These are phyloP conservation scores for Tipula confusa DNA, from an alignment of 2,888 invertebrate species.

Conservation along the genomic window DNA sequence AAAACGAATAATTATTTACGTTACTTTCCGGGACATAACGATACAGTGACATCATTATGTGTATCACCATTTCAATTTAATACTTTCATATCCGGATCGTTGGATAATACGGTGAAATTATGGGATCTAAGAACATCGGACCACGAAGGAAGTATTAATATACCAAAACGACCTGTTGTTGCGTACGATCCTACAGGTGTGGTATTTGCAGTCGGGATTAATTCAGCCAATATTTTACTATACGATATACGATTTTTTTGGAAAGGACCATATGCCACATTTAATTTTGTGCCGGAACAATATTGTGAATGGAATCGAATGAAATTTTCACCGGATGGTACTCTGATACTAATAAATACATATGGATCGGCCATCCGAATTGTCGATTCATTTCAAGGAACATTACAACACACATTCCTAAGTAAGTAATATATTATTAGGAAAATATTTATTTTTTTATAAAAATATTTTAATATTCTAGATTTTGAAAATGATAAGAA, in stretches of 20 bases:
- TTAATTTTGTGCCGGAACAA: slow-evolving; percentile 89
- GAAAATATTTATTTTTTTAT: neutral
- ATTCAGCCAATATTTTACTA: slow-evolving; percentile 94
- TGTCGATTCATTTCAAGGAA: slow-evolving; percentile 96
- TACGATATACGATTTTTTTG: slow-evolving; percentile 98
- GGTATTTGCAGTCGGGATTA: slow-evolving; percentile 96
- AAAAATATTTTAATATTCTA: neutral
- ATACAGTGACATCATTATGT: slow-evolving; percentile 93
- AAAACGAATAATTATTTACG: slow-evolving; percentile 99
- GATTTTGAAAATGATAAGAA: slow-evolving; percentile 94
- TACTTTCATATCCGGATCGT: slow-evolving; percentile 92
- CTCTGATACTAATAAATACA: slow-evolving; percentile 94
- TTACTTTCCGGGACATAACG: slow-evolving; percentile 96
- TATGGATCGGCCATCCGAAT: slow-evolving; percentile 92
- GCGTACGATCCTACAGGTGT: slow-evolving; percentile 98
- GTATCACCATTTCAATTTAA: slow-evolving; percentile 96
- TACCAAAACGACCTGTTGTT: slow-evolving; percentile 92
- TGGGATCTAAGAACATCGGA: slow-evolving; percentile 98
- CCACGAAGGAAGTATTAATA: slow-evolving; percentile 96
- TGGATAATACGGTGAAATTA: slow-evolving; percentile 92
- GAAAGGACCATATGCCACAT: slow-evolving; percentile 95
- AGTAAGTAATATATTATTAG: slow-evolving; percentile 29
- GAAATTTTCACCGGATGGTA: slow-evolving; percentile 96
- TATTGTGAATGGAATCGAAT: slow-evolving; percentile 98
- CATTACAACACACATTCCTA: slow-evolving; percentile 85